Evolutionary conservation across 2,797 vertebrate species (phyloP).

Genomic region (Carduelis carduelis): DNA sequence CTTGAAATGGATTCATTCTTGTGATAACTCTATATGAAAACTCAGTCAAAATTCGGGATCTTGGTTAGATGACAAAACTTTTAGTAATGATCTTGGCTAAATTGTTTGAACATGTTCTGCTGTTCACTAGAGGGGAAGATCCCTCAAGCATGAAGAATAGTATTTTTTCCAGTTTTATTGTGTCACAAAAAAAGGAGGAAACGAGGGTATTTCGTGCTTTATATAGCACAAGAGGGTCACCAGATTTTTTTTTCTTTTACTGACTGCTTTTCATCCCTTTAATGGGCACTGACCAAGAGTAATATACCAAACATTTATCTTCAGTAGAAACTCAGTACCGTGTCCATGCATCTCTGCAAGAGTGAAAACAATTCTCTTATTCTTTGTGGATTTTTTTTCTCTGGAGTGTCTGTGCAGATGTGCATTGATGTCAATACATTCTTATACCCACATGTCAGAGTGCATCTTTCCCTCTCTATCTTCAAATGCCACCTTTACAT

Average conservation of each 20-base stretch:
- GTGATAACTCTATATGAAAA: background rate
- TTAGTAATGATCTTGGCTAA: background rate
- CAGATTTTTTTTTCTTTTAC: background rate
- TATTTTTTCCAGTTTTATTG: background rate
- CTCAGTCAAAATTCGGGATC: background rate
- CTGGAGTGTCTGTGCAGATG: background rate
- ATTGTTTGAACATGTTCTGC: background rate
- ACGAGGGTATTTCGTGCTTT: background rate
- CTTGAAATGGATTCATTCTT: background rate
- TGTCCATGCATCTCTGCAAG: background rate
- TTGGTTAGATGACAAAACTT: background rate
- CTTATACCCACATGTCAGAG: background rate
- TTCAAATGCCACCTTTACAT: background rate
- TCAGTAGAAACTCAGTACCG: background rate
- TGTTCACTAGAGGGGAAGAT: background rate
- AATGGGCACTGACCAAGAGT: background rate
- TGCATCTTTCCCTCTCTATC: background rate
- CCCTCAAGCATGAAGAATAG: background rate
- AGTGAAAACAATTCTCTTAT: background rate
- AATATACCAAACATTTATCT: background rate
- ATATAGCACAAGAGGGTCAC: background rate
- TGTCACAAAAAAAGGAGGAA: background rate
- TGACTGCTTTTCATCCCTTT: background rate
- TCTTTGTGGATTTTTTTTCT: background rate
- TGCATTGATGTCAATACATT: background rate